Base-by-base conservation (phyloP, 2,888 invertebrate species). In the Habrosyne pyritoides region DNA sequence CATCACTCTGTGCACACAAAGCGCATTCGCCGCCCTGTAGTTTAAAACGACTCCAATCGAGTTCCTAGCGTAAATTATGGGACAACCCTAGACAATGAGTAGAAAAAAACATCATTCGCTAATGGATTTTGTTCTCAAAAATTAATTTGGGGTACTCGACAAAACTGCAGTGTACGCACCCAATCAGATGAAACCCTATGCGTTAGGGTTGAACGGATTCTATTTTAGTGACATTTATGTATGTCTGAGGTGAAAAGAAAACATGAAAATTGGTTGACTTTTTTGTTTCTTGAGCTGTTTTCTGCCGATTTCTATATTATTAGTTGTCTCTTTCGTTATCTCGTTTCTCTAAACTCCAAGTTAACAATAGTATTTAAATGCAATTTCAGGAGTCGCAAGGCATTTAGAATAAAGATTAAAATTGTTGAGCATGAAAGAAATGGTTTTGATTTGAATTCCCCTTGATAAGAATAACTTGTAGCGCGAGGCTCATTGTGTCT, bases 51-150 rank as follows among this genome's bases (percentile, higher is more conserved):
- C 85, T 86, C 80, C 83, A 84, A 87, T 89, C 89, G 86, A 77
- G 87, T 88, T 90, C 87, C 78, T 81, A 79, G 80, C 87, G 87
- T 90, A 91, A 91, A 89, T 90, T 91, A 91, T 90, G 86, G 85
- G 86, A 89, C 88, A 87, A 85, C 82, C 83, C 87, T 85, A 85
- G 83, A 91, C 89, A 91, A 91, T 82, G 77, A 65, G 68, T 78
- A 74, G 80, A 87, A 86, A 88, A 89, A 89, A 86, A 74, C 75
- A 79, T 82, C 81, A 88, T 87, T 86, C 87, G 83, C 90, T 91
- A 91, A 91, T 91, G 90, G 87, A 90, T 91, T 89, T 89, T 89
- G 88, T 90, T 91, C 89, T 88, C 84, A 86, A 88, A 90, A 88
- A 91, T 91, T 91, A 89, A 91, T 91, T 91, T 88, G 86, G 90